Conservation (phyloP, 2,797 vertebrate species). For the Kryptopterus vitreolus region DNA sequence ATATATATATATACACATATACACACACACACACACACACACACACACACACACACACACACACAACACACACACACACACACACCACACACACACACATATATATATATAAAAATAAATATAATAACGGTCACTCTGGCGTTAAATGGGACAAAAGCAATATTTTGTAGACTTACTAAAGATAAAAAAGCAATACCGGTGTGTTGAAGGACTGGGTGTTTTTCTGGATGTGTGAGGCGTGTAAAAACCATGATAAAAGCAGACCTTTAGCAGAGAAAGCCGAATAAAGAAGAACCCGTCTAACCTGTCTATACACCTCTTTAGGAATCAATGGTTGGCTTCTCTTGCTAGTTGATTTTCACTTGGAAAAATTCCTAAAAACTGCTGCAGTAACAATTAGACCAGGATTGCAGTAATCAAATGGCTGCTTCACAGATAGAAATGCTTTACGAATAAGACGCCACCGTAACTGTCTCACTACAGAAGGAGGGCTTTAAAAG, state of each 20-base stretch:
- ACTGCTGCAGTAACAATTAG: slow-evolving; percentile 9
- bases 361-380: slow-evolving; percentile 12
- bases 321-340: background rate
- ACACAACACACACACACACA: too few species aligned
- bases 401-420: background rate
- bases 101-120: too few species aligned
- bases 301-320: slow-evolving; percentile 25
- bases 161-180: background rate
- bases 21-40: too few species aligned
- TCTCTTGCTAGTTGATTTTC: background rate
- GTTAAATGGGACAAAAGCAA: background rate
- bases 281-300: slow-evolving; percentile 42
- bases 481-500: background rate
- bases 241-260: slow-evolving; percentile 5
- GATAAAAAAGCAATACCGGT: background rate
- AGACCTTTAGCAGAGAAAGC: slow-evolving; percentile 4
- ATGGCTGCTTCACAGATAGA: background rate
- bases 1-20: too few species aligned
- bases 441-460: background rate
- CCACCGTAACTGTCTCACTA: background rate
- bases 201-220: background rate
- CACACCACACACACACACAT: too few species aligned
- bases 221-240: background rate
- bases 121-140: too few species aligned
- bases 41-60: too few species aligned